Evolutionary conservation across 2,113 vertebrate species (phyloP).

Genomic region (Capricornis sumatraensis): DNA sequence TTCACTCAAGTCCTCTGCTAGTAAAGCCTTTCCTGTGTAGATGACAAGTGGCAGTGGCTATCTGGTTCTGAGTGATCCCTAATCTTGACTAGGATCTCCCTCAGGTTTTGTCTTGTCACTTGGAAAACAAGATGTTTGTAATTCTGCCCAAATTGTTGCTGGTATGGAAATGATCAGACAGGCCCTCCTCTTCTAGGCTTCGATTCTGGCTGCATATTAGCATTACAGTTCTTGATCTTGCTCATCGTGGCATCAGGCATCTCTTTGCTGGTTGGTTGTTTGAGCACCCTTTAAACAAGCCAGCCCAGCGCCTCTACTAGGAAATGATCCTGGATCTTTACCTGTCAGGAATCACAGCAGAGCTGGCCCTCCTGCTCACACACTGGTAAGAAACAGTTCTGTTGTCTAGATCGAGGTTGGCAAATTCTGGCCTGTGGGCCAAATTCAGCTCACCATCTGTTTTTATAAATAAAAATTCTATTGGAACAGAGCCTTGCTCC

Average conservation of each 20-base stretch:
- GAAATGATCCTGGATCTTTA: neutral
- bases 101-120: conserved; percentile 43
- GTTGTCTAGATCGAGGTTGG: neutral
- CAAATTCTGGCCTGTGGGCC: neutral
- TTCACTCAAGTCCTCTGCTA: neutral
- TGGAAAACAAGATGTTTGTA: conserved; percentile 32
- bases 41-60: conserved; percentile 27
- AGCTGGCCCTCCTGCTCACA: neutral
- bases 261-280: conserved; percentile 48
- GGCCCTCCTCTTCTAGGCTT: neutral
- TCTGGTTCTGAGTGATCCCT: conserved; percentile 5
- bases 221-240: neutral
- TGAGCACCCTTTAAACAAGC: conserved; percentile 44
- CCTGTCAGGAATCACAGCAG: neutral
- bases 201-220: neutral
- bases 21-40: conserved; percentile 16
- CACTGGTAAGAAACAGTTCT: neutral
- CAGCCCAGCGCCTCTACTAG: neutral
- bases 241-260: neutral
- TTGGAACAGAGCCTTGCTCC: neutral
- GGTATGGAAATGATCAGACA: conserved; percentile 49
- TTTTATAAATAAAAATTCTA: neutral
- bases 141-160: conserved; percentile 56
- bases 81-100: conserved; percentile 9
- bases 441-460: neutral